Evolutionary conservation across 2,797 vertebrate species (phyloP).

Genomic region (Aldrovandia affinis): DNA sequence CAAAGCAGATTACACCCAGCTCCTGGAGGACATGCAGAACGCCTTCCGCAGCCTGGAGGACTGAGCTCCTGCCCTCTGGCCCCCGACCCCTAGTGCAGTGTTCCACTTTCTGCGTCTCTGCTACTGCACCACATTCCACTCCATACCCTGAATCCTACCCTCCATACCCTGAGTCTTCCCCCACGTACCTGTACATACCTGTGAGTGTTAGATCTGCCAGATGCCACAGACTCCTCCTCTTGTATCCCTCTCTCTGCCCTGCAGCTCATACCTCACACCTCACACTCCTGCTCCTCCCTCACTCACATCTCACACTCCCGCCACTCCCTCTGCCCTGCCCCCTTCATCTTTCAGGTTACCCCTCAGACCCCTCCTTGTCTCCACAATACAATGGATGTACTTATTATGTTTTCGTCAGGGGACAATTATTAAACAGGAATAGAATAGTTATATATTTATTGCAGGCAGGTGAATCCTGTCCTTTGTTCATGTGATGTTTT

Average conservation of each 20-base stretch:
- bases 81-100: conserved; percentile 18
- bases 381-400: conserved; percentile 68
- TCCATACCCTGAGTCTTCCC: conserved; percentile 11
- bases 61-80: conserved; percentile 51
- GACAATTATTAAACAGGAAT: conserved; percentile 65
- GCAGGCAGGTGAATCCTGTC: conserved; percentile 59
- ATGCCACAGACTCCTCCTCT: neutral
- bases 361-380: conserved; percentile 43
- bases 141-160: conserved; percentile 25
- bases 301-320: too few relatives aligned
- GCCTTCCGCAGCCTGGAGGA: conserved; percentile 92
- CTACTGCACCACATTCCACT: conserved; percentile 71
- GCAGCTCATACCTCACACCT: conserved; percentile 24
- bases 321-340: conserved; percentile 35
- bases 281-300: conserved; percentile 9
- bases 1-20: conserved; percentile 89
- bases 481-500: conserved; percentile 65
- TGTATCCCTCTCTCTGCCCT: conserved; percentile 25
- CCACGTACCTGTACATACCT: conserved; percentile 38
- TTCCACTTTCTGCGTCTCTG: conserved; percentile 45
- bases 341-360: too few relatives aligned
- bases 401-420: conserved; percentile 69
- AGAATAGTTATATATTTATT: conserved; percentile 75
- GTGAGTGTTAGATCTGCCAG: neutral
- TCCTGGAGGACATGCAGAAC: conserved; percentile 98